A percentile compares a stretch with the other conserved stretches of the same genome.
These are phyloP conservation scores for Geopemphigus sp. DNA, from an alignment of 1,140 invertebrate species.

Conservation along the genomic window DNA sequence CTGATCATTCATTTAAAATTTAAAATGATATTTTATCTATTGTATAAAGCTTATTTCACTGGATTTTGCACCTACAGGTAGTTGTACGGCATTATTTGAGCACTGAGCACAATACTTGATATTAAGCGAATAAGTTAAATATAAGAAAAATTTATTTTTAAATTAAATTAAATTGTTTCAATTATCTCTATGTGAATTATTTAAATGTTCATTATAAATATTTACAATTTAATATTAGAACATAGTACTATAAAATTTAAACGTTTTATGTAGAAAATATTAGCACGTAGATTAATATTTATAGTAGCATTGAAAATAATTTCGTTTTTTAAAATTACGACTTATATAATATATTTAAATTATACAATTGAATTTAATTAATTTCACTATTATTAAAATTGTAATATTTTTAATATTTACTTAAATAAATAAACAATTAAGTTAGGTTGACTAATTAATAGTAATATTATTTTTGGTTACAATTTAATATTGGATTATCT, in stretches of 20 bases:
- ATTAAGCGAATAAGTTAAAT: slow-evolving; percentile 5
- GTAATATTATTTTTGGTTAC: no score
- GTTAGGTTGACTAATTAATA: no score
- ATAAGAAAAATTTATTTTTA: neutral
- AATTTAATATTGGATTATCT: neutral
- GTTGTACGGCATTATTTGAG: slow-evolving; percentile 24
- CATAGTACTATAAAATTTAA: no score
- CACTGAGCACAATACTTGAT: slow-evolving; percentile 1
- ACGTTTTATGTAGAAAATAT: no score
- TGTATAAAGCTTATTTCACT: slow-evolving; percentile 35
- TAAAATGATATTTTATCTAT: neutral
- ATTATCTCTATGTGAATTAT: neutral
- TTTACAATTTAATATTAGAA: neutral
- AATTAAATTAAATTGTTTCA: neutral
- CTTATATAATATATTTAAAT: neutral
- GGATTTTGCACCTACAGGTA: slow-evolving; percentile 3
- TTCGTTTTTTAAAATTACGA: neutral
- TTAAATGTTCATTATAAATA: neutral
- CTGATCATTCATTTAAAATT: neutral
- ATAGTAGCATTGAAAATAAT: neutral
- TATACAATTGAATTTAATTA: no score
- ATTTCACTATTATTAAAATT: no score
- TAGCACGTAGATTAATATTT: neutral
- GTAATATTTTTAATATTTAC: no score
- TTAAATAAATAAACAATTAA: no score